Conservation (phyloP, 2,797 vertebrate genomes). For the Enteromius fasciolatus region DNA sequence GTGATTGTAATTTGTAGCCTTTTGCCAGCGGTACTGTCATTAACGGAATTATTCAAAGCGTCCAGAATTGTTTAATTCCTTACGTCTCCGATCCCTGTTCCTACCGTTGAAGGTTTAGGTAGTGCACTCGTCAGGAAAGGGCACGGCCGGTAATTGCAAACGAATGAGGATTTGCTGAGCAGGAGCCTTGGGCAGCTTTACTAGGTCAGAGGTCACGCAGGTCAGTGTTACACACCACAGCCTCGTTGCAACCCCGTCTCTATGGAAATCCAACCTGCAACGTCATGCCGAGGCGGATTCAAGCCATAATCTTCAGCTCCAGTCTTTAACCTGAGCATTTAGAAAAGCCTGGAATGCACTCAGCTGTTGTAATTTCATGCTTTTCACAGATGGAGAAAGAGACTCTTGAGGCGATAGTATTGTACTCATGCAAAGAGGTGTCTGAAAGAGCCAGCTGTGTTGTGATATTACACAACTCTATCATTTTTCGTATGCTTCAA, state of each 20-base stretch:
- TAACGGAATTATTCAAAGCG: background rate
- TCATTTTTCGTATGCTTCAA: constrained; percentile 58
- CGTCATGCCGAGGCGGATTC: constrained; percentile 77
- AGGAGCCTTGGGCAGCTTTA: constrained; percentile 77
- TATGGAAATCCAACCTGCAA: constrained; percentile 80
- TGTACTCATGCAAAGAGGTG: constrained; percentile 38
- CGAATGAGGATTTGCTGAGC: constrained; percentile 71
- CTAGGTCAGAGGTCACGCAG: constrained; percentile 78
- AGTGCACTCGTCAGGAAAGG: constrained; percentile 52
- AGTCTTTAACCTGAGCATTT: constrained; percentile 73
- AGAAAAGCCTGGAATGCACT: constrained; percentile 70
- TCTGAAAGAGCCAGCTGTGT: constrained; percentile 60
- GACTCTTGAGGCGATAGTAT: constrained; percentile 34
- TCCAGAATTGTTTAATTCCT: background rate
- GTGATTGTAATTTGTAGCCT: background rate
- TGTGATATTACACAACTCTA: constrained; percentile 54
- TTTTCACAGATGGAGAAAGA: constrained; percentile 68
- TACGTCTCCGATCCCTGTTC: background rate
- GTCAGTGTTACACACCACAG: constrained; percentile 82
- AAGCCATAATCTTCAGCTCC: constrained; percentile 71
- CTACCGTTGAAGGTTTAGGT: constrained; percentile 41
- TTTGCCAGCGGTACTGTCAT: background rate
- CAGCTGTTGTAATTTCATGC: constrained; percentile 74
- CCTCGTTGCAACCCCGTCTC: constrained; percentile 78
- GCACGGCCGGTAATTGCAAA: constrained; percentile 63